Evolutionary conservation across 2,113 vertebrate genomes (phyloP), one percentile per base, ranked within the genome.

Genomic region (Notarius quadriscutis): DNA sequence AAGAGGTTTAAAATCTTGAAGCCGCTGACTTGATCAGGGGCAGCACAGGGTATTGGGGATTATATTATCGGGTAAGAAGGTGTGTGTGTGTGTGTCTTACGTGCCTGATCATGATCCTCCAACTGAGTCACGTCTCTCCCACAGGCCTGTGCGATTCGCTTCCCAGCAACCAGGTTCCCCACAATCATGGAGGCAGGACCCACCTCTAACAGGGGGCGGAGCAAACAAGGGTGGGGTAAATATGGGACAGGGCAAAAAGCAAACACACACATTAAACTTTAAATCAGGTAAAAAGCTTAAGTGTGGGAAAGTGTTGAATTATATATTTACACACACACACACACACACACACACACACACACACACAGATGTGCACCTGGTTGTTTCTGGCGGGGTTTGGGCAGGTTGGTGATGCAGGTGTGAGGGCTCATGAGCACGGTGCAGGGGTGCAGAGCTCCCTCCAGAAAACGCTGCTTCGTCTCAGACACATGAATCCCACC

Each of bases 141-240:
- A 0, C 96, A 97, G 88, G 98, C 97, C 92, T 99, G 98, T 9
- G 98, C 98, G 7, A 99, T 98, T 88, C 98, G 95, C 93, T 98
- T 99, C 51, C 98, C 98, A 15, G 98, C 97, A 87, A 99, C 97
- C 34, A 99, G 95, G 93, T 99, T 99, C 30, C 98, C 98, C 41
- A 99, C 97, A 50, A 99, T 96, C 98, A 99, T 99, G 0, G 98
- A 99, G 15, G 98, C 98, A 69, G 98, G 98, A 53, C 97, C 98
- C 27, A 99, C 97, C 91, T 99, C 98, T 99, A 93, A 81, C 25
- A 82, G 27, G 48, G 67, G 65, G 30, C 7, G 27, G 14, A 25
- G n/a, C 81, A 83, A 60, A 84, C 14, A 55, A 14, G 63, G 62
- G 48, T 8, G 4, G 62, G 51, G 82, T 20, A 81, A 0, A 60